Evolutionary conservation across 2,113 vertebrate genomes (phyloP).

Genomic region (Antechinus flavipes): DNA sequence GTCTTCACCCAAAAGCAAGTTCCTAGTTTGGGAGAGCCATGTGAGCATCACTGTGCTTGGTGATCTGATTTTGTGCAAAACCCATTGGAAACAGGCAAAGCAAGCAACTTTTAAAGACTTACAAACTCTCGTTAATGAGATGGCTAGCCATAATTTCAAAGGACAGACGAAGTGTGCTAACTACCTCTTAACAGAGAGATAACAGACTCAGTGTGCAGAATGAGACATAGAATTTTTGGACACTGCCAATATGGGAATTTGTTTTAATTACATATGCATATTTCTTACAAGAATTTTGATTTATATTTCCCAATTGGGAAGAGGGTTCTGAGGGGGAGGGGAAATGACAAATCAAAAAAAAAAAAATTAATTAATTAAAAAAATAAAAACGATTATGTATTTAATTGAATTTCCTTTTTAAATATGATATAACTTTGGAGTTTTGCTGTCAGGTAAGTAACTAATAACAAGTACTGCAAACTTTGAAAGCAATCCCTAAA

Average conservation of each 20-base stretch:
- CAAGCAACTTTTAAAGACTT: background rate
- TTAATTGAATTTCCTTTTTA: background rate
- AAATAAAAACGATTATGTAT: background rate
- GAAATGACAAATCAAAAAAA: background rate
- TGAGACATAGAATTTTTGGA: background rate
- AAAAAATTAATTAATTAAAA: background rate
- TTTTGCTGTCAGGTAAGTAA: background rate
- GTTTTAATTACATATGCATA: background rate
- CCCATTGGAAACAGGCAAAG: background rate
- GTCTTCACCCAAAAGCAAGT: background rate
- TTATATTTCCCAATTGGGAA: background rate
- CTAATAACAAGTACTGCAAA: background rate
- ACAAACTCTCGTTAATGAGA: background rate
- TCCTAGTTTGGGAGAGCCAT: background rate
- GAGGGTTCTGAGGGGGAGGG: background rate
- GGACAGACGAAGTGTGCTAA: background rate
- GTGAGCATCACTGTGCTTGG: background rate
- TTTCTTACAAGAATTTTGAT: background rate
- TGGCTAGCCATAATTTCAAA: background rate
- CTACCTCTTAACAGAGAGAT: background rate
- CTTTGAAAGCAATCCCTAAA: background rate
- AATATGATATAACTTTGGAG: background rate
- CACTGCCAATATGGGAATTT: background rate
- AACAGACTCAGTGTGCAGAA: background rate
- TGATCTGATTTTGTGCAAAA: background rate